Conservation (phyloP, 2,797 vertebrate genomes). For the Somateria mollissima region DNA sequence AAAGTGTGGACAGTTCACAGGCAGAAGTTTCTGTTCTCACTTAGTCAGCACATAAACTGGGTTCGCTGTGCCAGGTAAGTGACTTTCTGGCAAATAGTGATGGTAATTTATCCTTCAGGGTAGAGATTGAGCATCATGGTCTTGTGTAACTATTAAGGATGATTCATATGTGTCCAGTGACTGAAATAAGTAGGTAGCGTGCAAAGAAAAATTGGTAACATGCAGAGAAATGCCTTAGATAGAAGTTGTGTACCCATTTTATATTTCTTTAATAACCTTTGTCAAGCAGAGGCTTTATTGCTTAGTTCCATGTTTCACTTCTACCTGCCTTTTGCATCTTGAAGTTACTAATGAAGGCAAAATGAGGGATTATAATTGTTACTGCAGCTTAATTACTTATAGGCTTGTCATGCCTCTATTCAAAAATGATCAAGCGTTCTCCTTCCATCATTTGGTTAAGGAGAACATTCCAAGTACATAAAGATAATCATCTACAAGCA, state of each 20-base stretch:
- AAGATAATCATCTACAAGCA: no score
- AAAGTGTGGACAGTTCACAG: constrained; percentile 96
- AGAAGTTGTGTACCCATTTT: not conserved
- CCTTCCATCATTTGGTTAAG: not conserved
- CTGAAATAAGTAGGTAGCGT: not conserved
- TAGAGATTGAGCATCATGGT: not conserved
- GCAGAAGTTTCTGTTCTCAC: constrained; percentile 95
- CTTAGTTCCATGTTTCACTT: not conserved
- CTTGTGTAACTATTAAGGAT: not conserved
- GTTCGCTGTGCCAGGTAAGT: constrained; percentile 95
- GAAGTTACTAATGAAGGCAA: not conserved
- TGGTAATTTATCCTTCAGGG: not conserved
- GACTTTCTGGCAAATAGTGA: not conserved
- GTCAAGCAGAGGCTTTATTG: not conserved
- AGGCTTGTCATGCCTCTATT: not conserved
- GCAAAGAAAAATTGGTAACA: not conserved
- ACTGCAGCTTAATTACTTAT: not conserved
- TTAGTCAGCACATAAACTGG: constrained; percentile 97
- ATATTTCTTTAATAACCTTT: not conserved
- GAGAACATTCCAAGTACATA: not conserved
- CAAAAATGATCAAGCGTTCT: not conserved
- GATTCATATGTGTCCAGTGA: not conserved
- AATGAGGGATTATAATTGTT: not conserved
- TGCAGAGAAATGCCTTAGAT: not conserved
- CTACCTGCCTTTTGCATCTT: not conserved